Evolutionary conservation across 2,113 vertebrate species (phyloP).

Genomic region (Megalops atlanticus): DNA sequence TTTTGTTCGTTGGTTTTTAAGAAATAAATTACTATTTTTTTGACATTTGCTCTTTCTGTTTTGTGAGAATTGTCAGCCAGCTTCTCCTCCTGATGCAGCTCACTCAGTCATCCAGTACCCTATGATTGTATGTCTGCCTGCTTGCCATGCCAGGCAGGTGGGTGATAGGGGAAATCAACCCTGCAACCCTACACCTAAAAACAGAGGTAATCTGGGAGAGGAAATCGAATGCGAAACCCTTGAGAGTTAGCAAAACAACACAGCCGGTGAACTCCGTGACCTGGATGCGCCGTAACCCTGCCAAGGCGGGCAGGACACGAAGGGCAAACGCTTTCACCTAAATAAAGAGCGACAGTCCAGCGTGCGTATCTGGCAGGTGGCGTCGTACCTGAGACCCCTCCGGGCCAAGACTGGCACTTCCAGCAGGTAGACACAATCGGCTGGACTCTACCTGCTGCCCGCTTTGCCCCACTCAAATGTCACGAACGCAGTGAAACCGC

Average conservation of each 20-base stretch:
- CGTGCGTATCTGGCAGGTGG: background rate
- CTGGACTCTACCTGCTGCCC: background rate
- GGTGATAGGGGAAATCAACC: too few species aligned
- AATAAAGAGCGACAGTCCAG: background rate
- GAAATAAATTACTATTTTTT: too few species aligned
- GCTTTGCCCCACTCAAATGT: background rate
- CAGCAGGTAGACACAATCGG: background rate
- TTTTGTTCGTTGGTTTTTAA: too few species aligned
- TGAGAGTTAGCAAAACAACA: slow-evolving; percentile 1
- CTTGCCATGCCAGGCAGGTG: too few species aligned
- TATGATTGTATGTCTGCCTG: background rate
- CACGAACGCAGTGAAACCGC: background rate
- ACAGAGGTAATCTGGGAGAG: background rate
- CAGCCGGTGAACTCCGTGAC: background rate
- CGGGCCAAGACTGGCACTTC: background rate
- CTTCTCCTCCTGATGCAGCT: background rate
- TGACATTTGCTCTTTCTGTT: too few species aligned
- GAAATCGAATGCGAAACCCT: background rate
- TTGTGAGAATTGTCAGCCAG: too few species aligned
- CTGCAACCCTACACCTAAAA: background rate
- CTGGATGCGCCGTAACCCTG: background rate
- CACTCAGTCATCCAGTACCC: background rate
- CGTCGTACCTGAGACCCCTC: background rate
- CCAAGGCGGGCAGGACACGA: background rate
- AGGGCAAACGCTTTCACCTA: background rate